These are phyloP conservation scores for Tylochromis polylepis DNA, from an alignment of 2,113 vertebrate genomes.

Conservation along the genomic window DNA sequence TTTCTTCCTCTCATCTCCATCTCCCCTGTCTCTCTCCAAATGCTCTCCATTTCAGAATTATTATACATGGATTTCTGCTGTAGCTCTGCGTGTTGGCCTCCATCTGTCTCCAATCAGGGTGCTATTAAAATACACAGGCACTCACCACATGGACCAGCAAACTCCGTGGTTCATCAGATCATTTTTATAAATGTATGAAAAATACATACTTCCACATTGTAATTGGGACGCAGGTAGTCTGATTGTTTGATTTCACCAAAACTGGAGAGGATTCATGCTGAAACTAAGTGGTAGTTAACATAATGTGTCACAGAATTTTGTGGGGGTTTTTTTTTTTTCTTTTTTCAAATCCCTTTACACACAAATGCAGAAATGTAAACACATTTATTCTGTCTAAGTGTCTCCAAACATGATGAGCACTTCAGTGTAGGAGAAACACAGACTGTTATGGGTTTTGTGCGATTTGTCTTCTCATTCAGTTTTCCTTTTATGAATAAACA, in stretches of 20 bases:
- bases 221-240: background rate
- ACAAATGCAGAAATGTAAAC: background rate
- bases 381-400: background rate
- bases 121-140: conserved; percentile 58
- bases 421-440: background rate
- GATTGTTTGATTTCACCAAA: conserved; percentile 15
- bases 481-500: background rate
- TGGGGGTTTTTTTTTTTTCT: background rate
- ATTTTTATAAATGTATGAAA: conserved; percentile 46
- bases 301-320: background rate
- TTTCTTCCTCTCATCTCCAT: background rate
- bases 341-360: background rate
- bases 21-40: conserved; percentile 13
- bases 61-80: conserved; percentile 40
- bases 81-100: conserved; percentile 48
- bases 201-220: conserved; percentile 14
- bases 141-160: conserved; percentile 51
- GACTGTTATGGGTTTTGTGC: background rate
- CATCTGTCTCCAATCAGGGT: conserved; percentile 67
- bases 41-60: conserved; percentile 41
- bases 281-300: conserved; percentile 26
- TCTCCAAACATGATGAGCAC: background rate
- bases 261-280: conserved; percentile 25
- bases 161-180: conserved; percentile 45
- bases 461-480: background rate